Conservation (phyloP, 2,888 invertebrate species). For the Serripes groenlandicus region DNA sequence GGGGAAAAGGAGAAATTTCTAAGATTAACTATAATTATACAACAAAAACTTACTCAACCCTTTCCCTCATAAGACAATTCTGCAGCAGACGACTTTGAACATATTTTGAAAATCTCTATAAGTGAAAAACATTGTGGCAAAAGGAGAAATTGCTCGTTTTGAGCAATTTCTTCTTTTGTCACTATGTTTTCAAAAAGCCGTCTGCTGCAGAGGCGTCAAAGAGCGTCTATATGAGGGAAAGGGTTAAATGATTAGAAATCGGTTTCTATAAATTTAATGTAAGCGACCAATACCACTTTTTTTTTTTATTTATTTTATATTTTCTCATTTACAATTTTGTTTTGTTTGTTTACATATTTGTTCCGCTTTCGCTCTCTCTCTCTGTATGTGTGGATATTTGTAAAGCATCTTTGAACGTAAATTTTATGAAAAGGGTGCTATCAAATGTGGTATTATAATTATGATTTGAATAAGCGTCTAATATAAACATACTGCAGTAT, state of each 20-base stretch:
- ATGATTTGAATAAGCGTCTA: not conserved
- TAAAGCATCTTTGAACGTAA: not conserved
- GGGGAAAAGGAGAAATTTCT: no score
- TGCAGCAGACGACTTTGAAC: no score
- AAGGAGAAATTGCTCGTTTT: no score
- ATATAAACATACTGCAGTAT: not conserved
- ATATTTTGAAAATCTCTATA: no score
- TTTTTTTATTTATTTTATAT: not conserved
- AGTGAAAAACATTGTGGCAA: no score
- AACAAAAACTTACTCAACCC: no score
- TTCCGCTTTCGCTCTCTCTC: not conserved
- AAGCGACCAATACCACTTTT: not conserved
- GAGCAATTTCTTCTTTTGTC: no score
- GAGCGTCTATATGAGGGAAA: not conserved
- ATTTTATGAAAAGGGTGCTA: not conserved
- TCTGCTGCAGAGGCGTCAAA: not conserved
- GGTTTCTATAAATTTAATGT: not conserved
- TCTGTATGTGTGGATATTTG: not conserved
- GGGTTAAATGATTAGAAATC: not conserved
- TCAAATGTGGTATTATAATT: not conserved
- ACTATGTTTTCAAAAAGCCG: no score
- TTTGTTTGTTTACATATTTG: not conserved
- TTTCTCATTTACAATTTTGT: not conserved
- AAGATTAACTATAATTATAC: no score
- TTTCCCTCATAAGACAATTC: no score